Conservation (phyloP, 2,797 vertebrate genomes). For the Enteromius treurensis region DNA sequence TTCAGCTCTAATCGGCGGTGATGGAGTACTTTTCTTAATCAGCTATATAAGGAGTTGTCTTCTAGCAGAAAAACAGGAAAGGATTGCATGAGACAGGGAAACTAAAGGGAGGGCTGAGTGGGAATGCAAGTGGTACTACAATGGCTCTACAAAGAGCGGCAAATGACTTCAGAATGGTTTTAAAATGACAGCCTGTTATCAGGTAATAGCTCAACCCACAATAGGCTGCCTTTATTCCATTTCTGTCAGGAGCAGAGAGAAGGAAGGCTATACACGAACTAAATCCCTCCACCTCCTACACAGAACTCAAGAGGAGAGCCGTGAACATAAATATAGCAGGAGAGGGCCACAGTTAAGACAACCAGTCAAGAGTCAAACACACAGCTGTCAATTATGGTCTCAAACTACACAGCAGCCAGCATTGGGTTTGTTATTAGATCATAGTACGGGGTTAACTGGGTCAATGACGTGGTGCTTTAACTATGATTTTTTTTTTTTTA, state of each 20-base stretch:
- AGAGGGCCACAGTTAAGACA: constrained; percentile 8
- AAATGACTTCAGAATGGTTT: constrained; percentile 61
- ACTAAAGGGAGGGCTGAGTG: constrained; percentile 41
- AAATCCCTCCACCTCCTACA: constrained; percentile 27
- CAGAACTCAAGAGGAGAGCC: constrained; percentile 2
- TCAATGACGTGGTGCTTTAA: not conserved
- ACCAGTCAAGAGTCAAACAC: constrained; percentile 28
- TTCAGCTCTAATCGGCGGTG: constrained; percentile 9
- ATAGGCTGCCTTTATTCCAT: constrained; percentile 55
- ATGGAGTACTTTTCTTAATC: constrained; percentile 30
- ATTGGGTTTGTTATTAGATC: not conserved
- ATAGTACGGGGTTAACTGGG: not conserved
- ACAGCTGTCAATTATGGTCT: constrained; percentile 12
- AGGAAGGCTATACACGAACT: constrained; percentile 16
- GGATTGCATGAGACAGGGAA: constrained; percentile 3
- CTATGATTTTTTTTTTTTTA: not conserved
- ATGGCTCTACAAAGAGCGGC: constrained; percentile 53
- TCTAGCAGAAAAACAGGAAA: not conserved
- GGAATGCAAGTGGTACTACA: constrained; percentile 52
- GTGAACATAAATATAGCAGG: constrained; percentile 11
- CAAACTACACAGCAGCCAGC: not conserved
- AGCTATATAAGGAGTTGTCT: constrained; percentile 39
- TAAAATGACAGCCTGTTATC: constrained; percentile 59
- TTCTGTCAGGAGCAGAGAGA: constrained; percentile 35
- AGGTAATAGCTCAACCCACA: constrained; percentile 59